Evolutionary conservation across 37 sponge, comb jelly and placozoan species (phyloP), one percentile per base, ranked within the genome.

Genomic region (Oopsacas minuta): DNA sequence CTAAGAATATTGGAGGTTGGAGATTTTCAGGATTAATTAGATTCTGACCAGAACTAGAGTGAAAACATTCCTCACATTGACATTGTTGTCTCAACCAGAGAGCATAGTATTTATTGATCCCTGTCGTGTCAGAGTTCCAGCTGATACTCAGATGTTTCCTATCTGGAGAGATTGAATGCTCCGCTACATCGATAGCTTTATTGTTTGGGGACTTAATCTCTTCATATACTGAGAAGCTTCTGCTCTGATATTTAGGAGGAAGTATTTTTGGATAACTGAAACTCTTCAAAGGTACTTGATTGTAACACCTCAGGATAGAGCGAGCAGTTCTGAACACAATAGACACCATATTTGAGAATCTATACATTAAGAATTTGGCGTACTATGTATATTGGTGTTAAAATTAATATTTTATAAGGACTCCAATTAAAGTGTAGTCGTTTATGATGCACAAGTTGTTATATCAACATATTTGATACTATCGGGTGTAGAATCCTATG

Each of bases 41-140:
- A 34, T n/a, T 10, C 75, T 61, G 75, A 25, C 75, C 75, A 25
- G 75, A 61, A 25, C 28, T 25, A 3, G 20, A 20, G 7, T 10
- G 20, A 3, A 61, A 25, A n/a, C 75, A 61, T 61, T 61, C 75
- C 22, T 61, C 75, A 61, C 75, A 61, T 25, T 61, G 75, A 61
- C 75, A 61, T 34, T 61, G 75, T 25, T 61, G 75, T 61, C 75
- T 61, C 30, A 61, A 3, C 75, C 75, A 61, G 20, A 61, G 75
- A 61, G 17, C 75, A 12, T 61, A n/a, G 28, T 32, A 61, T n/a
- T n/a, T 12, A 34, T 12, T 61, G 15, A 42, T 42, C n/a, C n/a
- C n/a, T 42, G 15, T 15, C 8, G 8, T 42, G 8, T 42, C 49
- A 42, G 49, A 42, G 8, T 42, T 15, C 49, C 49, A 42, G 8